These are phyloP conservation scores for Parnassius smintheus DNA, from an alignment of 2,888 invertebrate genomes.

Conservation along the genomic window DNA sequence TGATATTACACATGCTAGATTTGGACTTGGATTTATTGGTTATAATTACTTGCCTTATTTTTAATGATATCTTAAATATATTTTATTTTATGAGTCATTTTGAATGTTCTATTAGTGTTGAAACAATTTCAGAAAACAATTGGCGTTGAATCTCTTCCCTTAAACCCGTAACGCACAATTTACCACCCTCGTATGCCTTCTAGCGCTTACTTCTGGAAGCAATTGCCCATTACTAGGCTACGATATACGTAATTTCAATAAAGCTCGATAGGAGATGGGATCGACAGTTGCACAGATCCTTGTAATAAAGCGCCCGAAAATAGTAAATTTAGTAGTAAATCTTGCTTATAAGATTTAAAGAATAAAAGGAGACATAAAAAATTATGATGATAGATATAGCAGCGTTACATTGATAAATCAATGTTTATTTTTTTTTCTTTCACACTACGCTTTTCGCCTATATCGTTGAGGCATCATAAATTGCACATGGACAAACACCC, in stretches of 20 bases:
- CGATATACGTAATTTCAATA: conserved; percentile 74
- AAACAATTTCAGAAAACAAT: conserved; percentile 22
- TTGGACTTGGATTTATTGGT: too few species aligned
- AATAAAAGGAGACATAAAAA: not conserved
- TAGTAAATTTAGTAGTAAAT: conserved; percentile 5
- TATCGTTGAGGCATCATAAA: too few species aligned
- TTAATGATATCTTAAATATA: too few species aligned
- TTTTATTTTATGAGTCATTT: conserved; percentile 1
- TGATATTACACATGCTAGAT: too few species aligned
- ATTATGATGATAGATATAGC: not conserved
- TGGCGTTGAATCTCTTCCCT: conserved; percentile 45
- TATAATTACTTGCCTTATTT: too few species aligned
- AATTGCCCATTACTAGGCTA: conserved; percentile 67
- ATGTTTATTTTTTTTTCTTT: too few species aligned
- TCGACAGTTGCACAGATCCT: conserved; percentile 20
- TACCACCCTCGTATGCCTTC: conserved; percentile 51
- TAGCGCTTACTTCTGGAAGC: conserved; percentile 51
- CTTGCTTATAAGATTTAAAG: conserved; percentile 29
- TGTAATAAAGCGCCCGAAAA: conserved; percentile 5
- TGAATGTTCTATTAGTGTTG: conserved; percentile 3
- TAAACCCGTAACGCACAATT: conserved; percentile 59
- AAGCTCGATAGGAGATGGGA: conserved; percentile 51
- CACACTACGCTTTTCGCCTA: too few species aligned
- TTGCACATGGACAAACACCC: too few species aligned
- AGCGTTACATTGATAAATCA: too few species aligned